Conservation (phyloP, 2,888 invertebrate genomes). For the Augiades crinisus region DNA sequence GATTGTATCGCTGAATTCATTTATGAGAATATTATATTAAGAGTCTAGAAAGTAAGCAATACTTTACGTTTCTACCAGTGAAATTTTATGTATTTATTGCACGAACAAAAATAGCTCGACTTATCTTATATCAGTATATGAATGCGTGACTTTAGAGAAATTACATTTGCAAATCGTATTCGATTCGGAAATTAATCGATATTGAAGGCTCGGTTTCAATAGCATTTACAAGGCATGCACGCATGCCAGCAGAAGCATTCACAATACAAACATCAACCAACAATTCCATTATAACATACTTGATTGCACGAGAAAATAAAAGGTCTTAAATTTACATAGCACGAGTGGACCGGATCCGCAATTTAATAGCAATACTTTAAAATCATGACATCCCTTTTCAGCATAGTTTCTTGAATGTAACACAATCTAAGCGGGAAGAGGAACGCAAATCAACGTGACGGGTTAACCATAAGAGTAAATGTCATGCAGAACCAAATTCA, state of each 20-base stretch:
- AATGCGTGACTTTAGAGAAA: background rate
- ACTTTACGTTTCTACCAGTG: background rate
- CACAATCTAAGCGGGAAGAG: constrained; percentile 43
- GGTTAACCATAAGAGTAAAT: constrained; percentile 54
- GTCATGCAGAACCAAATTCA: constrained; percentile 65
- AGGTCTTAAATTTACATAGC: constrained; percentile 67
- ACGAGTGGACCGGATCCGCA: constrained; percentile 51
- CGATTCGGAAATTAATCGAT: constrained; percentile 58
- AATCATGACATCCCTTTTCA: constrained; percentile 55
- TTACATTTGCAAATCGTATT: background rate
- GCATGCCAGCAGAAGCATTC: constrained; percentile 51
- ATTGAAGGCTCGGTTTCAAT: constrained; percentile 40
- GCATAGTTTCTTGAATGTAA: constrained; percentile 36
- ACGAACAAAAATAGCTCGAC: background rate
- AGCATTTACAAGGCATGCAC: constrained; percentile 50
- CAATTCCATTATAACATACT: constrained; percentile 59
- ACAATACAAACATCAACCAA: constrained; percentile 49
- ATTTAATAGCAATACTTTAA: constrained; percentile 44
- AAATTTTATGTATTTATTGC: background rate
- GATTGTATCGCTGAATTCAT: constrained; percentile 33
- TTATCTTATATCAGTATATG: background rate
- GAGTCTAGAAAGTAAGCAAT: constrained; percentile 13
- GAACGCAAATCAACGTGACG: constrained; percentile 51
- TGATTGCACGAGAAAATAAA: constrained; percentile 55
- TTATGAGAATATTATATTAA: constrained; percentile 24